Percentiles rank a stretch among this genome's conserved stretches.
Conservation (phyloP, 1,140 invertebrate species). For the Calycopis cecrops region DNA sequence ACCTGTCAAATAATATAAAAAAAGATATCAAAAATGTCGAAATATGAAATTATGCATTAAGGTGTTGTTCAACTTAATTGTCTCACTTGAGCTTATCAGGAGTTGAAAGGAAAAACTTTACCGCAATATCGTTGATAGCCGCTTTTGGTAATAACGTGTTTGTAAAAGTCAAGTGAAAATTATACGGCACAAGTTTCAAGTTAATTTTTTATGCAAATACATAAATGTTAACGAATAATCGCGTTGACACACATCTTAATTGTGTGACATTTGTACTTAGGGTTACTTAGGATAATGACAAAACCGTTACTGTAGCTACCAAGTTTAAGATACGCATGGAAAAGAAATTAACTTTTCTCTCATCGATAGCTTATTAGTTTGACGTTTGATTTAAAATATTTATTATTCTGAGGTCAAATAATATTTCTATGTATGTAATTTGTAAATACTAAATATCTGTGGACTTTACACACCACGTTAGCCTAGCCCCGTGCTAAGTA, state of each 20-base stretch:
- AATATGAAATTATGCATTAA: neutral
- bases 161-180: conserved; percentile 20
- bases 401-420: no score
- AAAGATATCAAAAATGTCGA: no score
- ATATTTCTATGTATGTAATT: no score
- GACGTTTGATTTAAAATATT: no score
- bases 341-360: no score
- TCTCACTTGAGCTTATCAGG: conserved; percentile 14
- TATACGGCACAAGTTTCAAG: conserved; percentile 22
- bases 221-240: conserved; percentile 12
- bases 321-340: no score
- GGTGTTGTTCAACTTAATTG: conserved; percentile 9
- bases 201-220: conserved; percentile 35
- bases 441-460: no score
- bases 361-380: no score
- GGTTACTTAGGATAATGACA: neutral
- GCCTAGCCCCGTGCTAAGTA: no score
- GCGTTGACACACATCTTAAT: neutral
- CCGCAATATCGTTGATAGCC: conserved; percentile 5
- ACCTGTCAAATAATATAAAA: no score
- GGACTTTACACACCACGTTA: no score
- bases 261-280: neutral
- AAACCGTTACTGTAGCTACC: no score
- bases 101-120: neutral
- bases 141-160: conserved; percentile 20